Percentiles rank a stretch among this genome's conserved stretches.
phyloP scores from a whole-genome alignment of 2,888 invertebrate species.

The Watsonalla binaria region DNA sequence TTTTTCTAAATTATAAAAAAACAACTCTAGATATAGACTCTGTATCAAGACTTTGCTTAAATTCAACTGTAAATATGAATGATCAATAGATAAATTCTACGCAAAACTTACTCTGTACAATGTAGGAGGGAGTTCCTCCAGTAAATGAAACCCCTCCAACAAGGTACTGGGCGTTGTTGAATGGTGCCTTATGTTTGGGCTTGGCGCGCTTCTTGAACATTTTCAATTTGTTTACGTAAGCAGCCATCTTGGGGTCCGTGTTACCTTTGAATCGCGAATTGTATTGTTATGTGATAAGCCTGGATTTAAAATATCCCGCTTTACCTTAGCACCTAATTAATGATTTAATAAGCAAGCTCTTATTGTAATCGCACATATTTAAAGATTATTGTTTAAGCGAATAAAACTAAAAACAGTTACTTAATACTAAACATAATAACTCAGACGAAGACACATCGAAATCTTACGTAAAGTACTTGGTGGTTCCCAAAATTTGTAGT shows the following conservation, averaged over 20 bases:
- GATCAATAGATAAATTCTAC: background rate
- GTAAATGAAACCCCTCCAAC: conserved; percentile 43
- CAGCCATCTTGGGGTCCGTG: conserved; percentile 49
- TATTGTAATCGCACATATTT: too few relatives aligned
- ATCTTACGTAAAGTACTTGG: conserved; percentile 57
- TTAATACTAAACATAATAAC: too few relatives aligned
- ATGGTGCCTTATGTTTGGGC: conserved; percentile 36
- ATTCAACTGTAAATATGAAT: conserved; percentile 1
- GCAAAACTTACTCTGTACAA: conserved; percentile 39
- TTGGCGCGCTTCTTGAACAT: conserved; percentile 52
- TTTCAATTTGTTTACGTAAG: conserved; percentile 44
- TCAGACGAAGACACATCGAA: background rate
- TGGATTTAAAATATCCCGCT: too few relatives aligned
- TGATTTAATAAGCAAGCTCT: too few relatives aligned
- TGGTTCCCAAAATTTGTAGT: conserved; percentile 67
- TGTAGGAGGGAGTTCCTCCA: conserved; percentile 44
- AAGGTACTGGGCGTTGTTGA: conserved; percentile 47
- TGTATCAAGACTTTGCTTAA: background rate
- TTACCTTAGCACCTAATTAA: background rate
- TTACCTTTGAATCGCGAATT: conserved; percentile 45
- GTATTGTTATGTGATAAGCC: too few relatives aligned
- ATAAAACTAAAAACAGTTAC: background rate
- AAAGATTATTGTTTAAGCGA: conserved; percentile 4
- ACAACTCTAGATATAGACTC: too few relatives aligned
- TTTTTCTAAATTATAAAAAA: too few relatives aligned